Evolutionary conservation across 2,888 invertebrate species (phyloP).

Genomic region (Pristionchus entomophagus): DNA sequence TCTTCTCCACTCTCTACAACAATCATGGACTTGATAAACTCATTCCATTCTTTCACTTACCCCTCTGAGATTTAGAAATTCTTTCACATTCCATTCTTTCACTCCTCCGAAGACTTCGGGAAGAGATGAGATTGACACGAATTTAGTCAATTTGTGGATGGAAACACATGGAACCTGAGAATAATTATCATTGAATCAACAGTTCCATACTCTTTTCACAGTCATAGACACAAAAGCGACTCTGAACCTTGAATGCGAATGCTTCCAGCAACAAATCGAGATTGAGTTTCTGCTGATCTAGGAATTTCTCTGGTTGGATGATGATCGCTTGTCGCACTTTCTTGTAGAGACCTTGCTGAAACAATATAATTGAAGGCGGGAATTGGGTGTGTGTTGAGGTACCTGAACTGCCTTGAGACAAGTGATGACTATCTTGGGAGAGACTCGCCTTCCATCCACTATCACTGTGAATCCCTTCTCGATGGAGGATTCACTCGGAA

Average conservation of each 20-base stretch:
- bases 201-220: too few species aligned
- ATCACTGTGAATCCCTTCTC: constrained; percentile 65
- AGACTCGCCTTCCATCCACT: constrained; percentile 66
- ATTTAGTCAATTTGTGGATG: constrained; percentile 83
- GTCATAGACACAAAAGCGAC: too few species aligned
- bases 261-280: constrained; percentile 71
- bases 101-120: constrained; percentile 85
- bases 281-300: constrained; percentile 84
- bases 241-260: constrained; percentile 72
- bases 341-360: constrained; percentile 69
- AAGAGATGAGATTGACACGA: constrained; percentile 84
- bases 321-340: constrained; percentile 78
- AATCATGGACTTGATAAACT: background rate
- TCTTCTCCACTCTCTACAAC: constrained; percentile 41
- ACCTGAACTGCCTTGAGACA: constrained; percentile 67
- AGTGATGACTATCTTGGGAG: constrained; percentile 64
- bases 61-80: constrained; percentile 86
- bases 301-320: constrained; percentile 85
- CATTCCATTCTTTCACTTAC: constrained; percentile 77
- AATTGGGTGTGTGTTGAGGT: too few species aligned
- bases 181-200: background rate
- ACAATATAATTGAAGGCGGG: too few species aligned
- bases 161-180: constrained; percentile 84
- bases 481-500: constrained; percentile 41
- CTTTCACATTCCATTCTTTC: constrained; percentile 84